Evolutionary conservation across 2,797 vertebrate species (phyloP), one percentile per base, ranked within the genome.

Genomic region (Coendou prehensilis): DNA sequence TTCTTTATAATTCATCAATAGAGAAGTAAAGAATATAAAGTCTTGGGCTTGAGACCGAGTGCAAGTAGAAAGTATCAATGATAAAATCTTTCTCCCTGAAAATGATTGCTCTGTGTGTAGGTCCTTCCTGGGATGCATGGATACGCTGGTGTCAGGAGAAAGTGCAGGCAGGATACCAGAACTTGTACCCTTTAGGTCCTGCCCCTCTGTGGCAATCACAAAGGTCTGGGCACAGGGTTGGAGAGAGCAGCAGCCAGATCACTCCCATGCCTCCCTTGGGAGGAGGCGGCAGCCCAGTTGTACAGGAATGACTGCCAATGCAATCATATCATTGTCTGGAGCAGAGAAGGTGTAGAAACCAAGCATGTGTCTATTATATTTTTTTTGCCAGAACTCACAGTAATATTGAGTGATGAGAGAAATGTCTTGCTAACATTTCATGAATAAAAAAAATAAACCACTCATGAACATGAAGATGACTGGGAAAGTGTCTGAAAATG

Each of bases 401-500:
- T 73, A 30, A 54, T 83, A 56, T 22, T 93, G 96, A 95, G 33
- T 23, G 88, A 91, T 17, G n/a, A 91, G 80, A 75, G 86, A 96
- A 89, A 95, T 33, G 52, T 50, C 90, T 26, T 61, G 86, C 75
- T 33, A 59, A 93, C 91, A 95, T 64, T 83, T 94, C 79, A 75
- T 50, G 59, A 94, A 45, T 94, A 23, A 57, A 59, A 0, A 0
- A 45, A 47, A 56, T 2, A 56, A 76, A 33, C 47, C 23, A 20
- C 47, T 30, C 45, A 20, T 61, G 63, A 89, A 69, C 3, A 28
- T 84, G 88, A 52, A 89, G 86, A 79, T 97, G 89, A 91, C 95
- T 98, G 89, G 94, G 30, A 88, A 96, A 95, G 57, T 93, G n/a
- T 73, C 61, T 75, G 93, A 47, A 76, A 94, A 75, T n/a, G 82